Evolutionary conservation across 2,888 invertebrate genomes (phyloP).

Genomic region (Augiades crinisus): DNA sequence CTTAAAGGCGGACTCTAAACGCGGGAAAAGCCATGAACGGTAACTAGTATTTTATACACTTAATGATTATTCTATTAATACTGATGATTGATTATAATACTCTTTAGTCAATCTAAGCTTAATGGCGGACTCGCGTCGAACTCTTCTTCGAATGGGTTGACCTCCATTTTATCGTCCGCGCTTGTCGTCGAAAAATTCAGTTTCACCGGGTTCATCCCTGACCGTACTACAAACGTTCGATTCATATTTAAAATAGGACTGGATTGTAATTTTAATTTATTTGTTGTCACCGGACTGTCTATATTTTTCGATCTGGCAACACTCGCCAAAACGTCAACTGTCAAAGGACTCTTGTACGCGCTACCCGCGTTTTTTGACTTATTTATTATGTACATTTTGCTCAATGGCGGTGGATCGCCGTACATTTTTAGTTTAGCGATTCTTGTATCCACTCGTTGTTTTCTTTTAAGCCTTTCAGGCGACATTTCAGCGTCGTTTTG

Average conservation of each 20-base stretch:
- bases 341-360: constrained; percentile 64
- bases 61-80: no score
- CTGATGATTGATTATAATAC: no score
- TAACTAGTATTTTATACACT: no score
- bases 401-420: constrained; percentile 79
- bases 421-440: constrained; percentile 77
- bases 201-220: constrained; percentile 52
- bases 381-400: constrained; percentile 67
- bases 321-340: constrained; percentile 38
- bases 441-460: constrained; percentile 57
- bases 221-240: constrained; percentile 47
- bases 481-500: constrained; percentile 51
- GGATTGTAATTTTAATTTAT: constrained; percentile 27
- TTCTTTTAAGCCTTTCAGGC: constrained; percentile 49
- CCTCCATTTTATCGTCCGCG: constrained; percentile 38
- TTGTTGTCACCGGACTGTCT: constrained; percentile 34
- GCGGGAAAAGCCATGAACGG: no score
- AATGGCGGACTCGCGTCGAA: constrained; percentile 70
- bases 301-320: constrained; percentile 37
- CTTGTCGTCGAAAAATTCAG: constrained; percentile 47
- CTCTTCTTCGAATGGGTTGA: constrained; percentile 62
- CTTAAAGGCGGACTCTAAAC: constrained; percentile 72
- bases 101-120: constrained; percentile 63
- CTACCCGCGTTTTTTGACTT: constrained; percentile 55
- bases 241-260: constrained; percentile 52